Conservation (phyloP, 2,797 vertebrate species). For the Acrossocheilus wenchowensis region DNA sequence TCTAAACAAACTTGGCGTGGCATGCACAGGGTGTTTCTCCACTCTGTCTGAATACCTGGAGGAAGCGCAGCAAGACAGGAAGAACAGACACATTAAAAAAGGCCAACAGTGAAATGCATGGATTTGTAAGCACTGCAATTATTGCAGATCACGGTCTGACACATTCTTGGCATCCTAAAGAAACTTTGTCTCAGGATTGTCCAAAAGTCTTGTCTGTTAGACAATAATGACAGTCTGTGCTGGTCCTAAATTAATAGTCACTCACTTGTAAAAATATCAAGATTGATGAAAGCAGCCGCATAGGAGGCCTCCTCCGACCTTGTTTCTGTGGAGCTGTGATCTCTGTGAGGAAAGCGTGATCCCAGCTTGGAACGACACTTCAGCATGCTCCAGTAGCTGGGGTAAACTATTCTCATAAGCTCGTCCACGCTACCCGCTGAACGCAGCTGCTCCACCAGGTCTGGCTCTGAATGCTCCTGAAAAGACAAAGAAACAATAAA, state of each 20-base stretch:
- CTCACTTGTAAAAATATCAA: constrained; percentile 95
- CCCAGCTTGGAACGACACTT: constrained; percentile 89
- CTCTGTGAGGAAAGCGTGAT: constrained; percentile 72
- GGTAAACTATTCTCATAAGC: constrained; percentile 93
- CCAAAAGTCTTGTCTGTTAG: constrained; percentile 4
- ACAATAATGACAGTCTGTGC: constrained; percentile 17
- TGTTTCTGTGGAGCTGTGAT: constrained; percentile 70
- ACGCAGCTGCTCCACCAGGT: constrained; percentile 90
- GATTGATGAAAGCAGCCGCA: constrained; percentile 90
- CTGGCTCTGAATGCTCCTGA: constrained; percentile 83
- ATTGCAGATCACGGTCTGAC: constrained; percentile 1
- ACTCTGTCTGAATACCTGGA: constrained; percentile 97
- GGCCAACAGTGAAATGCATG: constrained; percentile 12
- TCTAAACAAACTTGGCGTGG: constrained; percentile 98
- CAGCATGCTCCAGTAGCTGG: constrained; percentile 91
- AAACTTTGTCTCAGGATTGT: constrained; percentile 26
- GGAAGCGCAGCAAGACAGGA: constrained; percentile 71
- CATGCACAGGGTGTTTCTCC: constrained; percentile 97
- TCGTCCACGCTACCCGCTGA: constrained; percentile 94
- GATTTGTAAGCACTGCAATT: constrained; percentile 21
- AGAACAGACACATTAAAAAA: constrained; percentile 56
- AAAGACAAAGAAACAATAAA: constrained; percentile 62
- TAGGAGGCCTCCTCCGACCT: constrained; percentile 83
- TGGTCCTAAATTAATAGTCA: constrained; percentile 52
- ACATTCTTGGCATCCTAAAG: constrained; percentile 29